Percentiles rank a stretch among this genome's conserved stretches.
phyloP scores from a whole-genome alignment of 1,140 invertebrate genomes.

The Venturia canescens region DNA sequence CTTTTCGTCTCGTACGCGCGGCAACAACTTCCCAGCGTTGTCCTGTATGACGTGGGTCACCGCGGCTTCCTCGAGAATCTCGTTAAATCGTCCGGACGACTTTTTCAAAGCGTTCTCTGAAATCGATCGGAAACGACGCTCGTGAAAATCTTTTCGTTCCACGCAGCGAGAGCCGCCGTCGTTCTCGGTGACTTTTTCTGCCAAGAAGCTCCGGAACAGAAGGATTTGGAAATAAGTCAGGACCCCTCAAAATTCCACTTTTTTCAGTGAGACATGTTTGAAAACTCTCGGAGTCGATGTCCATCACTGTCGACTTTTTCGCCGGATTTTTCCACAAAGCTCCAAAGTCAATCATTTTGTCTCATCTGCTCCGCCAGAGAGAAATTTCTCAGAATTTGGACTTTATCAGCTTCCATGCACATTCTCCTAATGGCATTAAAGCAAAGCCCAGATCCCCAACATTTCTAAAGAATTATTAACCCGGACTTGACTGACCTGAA shows the following conservation, averaged over 20 bases:
- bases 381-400: no score
- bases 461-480: not conserved
- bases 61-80: not conserved
- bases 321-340: not conserved
- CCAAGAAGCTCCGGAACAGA: not conserved
- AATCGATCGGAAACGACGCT: conserved; percentile 35
- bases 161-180: conserved; percentile 5
- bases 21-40: not conserved
- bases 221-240: not conserved
- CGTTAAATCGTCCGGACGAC: conserved; percentile 20
- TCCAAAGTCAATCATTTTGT: not conserved
- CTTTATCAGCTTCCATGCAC: no score
- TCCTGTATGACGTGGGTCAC: conserved; percentile 37
- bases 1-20: not conserved
- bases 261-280: conserved; percentile 20
- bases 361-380: no score
- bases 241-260: not conserved
- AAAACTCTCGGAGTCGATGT: conserved; percentile 14
- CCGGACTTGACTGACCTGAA: not conserved
- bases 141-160: conserved; percentile 29
- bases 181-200: not conserved
- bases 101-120: conserved; percentile 6
- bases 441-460: not conserved
- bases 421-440: no score
- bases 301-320: not conserved